Base-by-base conservation (phyloP, 2,797 vertebrate genomes). In the Megaceryle alcyon region DNA sequence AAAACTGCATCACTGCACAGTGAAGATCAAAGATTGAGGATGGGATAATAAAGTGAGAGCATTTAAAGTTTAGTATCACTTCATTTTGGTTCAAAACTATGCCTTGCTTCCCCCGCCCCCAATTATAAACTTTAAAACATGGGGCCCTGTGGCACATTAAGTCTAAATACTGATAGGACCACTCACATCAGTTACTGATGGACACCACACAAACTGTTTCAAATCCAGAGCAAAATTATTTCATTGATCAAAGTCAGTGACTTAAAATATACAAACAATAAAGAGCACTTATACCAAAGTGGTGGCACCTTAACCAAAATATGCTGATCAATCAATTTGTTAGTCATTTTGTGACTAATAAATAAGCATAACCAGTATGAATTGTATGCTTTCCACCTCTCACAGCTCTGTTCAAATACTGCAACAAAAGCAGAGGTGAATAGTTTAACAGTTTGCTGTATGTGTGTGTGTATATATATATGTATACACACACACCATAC, bases 301-400 rank as follows among this genome's bases (percentile, higher is more conserved):
- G 48, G 69, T 61, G 48, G 44, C 70, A 92, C 43, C 82, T 88
- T 61, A 53, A 86, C 12, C 35, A 80, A 88, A 91, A 84, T 10
- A 79, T 2, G 29, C 23, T 14, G 12, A 90, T 69, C 66, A 59
- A 60, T 53, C 35, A 48, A 53, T 49, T 49, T 59, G 31, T 64
- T 53, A 48, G 29, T 61, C 19, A 37, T 19, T 61, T 82, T 16
- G 26, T 48, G 43, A 64, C 33, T 44, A 82, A 77, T 25, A 86
- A 86, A 88, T 22, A 88, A 83, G 49, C 10, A 46, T 29, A 86
- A 81, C 12, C 53, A 81, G 11, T 29, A 61, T 84, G 54, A 80
- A 85, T 12, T 57, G 43, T 15, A n/a, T 46, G 54, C 54, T 72
- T 65, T 69, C 31, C 29, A 48, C n/a, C 16, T 56, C 54, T 69